Evolutionary conservation across 2,888 invertebrate genomes (phyloP), one percentile per base, ranked within the genome.

Genomic region (Trichogramma evanescens): DNA sequence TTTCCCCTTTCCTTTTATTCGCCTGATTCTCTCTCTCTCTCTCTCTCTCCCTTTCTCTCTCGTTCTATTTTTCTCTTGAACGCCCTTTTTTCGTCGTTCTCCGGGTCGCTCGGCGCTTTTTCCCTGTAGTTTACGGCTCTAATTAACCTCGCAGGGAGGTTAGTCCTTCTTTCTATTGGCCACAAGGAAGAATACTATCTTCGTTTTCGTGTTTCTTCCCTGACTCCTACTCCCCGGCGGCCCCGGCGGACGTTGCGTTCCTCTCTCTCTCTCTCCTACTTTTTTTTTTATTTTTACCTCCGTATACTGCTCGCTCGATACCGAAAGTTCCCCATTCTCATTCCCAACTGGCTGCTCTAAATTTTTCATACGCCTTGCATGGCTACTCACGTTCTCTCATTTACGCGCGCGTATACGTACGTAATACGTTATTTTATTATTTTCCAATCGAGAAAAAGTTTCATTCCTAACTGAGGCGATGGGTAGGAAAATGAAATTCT

Each of bases 81-180:
- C 26, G 26, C 26, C 26, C 26, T 26, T 26, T 26, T 26, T 26
- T 26, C 26, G 26, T 26, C 26, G 26, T 26, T 26, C 26, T 26
- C 26, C 26, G 26, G 7, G 8, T 42, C 54, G 39, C 26, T 10
- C 48, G 48, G 72, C 70, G 68, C 70, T 66, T 62, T 66, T 66
- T 67, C 66, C 63, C 66, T 56, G 58, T 69, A 70, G 70, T 73
- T 72, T 71, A 71, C 69, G 66, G 67, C 66, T 66, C 68, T 70
- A 73, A 73, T 73, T 74, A 74, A 71, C 72, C 72, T 70, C 68
- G 69, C 62, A 64, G 26, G 26, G 26, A 26, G 67, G 68, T 69
- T 72, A 72, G 68, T 66, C 66, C 68, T 44, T 9, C 50, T 13
- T 44, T 53, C 43, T 54, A 57, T 61, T 59, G 60, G 58, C 53